Evolutionary conservation across 2,113 vertebrate species (phyloP).

Genomic region (Heterocephalus glaber): DNA sequence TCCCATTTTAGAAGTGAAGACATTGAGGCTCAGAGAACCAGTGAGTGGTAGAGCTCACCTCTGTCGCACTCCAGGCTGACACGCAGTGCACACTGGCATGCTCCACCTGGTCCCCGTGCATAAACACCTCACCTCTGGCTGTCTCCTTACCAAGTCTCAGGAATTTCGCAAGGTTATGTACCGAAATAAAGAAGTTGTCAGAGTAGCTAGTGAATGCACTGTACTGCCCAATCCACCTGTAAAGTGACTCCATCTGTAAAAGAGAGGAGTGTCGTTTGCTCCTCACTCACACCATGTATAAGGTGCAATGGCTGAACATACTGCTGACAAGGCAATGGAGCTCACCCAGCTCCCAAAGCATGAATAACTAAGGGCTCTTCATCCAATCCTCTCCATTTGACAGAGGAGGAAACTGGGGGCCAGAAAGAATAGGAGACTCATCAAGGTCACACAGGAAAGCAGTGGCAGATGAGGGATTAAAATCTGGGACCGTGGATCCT

Average conservation of each 20-base stretch:
- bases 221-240: neutral
- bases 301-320: no score
- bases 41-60: neutral
- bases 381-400: neutral
- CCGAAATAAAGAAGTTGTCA: neutral
- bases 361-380: rapidly evolving
- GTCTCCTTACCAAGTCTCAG: neutral
- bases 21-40: neutral
- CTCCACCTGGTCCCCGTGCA: neutral
- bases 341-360: neutral
- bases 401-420: neutral
- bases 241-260: neutral
- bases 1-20: neutral
- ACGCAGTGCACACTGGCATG: no score
- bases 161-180: neutral
- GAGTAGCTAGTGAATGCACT: no score
- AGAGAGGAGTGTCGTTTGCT: neutral
- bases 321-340: rapidly evolving
- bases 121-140: neutral
- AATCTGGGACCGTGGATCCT: neutral
- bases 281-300: rapidly evolving
- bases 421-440: neutral
- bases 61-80: neutral
- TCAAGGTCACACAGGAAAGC: neutral
- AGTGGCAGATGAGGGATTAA: neutral